Percentiles rank a stretch among this genome's conserved stretches.
Evolutionary conservation across 2,797 vertebrate species (phyloP).

Genomic region (Lemur catta): DNA sequence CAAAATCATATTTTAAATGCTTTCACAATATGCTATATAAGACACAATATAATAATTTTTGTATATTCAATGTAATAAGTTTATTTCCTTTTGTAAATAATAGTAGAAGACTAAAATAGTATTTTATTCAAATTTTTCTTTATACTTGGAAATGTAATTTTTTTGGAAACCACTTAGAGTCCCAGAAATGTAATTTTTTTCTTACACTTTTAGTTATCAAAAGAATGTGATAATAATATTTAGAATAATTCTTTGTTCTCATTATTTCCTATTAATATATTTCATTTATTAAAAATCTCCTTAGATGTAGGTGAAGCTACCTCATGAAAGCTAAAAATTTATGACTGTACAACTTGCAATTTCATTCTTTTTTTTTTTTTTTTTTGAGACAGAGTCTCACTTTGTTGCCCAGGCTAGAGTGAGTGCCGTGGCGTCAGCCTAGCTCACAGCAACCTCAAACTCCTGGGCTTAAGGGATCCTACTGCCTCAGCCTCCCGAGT

Average conservation of each 20-base stretch:
- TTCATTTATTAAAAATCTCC: background rate
- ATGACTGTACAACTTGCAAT: background rate
- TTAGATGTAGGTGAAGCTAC: background rate
- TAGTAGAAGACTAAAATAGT: background rate
- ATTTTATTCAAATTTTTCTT: background rate
- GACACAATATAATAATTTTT: background rate
- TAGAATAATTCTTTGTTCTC: background rate
- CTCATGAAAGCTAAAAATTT: background rate
- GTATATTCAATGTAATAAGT: background rate
- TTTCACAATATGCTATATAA: background rate
- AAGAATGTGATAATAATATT: background rate
- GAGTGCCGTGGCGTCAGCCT: too few species aligned
- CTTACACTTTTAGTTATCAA: background rate
- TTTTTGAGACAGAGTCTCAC: too few species aligned
- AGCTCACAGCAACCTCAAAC: too few species aligned
- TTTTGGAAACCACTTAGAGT: too few species aligned
- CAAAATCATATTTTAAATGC: background rate
- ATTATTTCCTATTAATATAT: background rate
- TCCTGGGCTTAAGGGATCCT: too few species aligned
- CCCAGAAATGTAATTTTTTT: background rate
- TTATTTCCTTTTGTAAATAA: background rate
- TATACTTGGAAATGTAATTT: background rate
- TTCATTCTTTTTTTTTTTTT: too few species aligned
- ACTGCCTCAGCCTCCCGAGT: too few species aligned
- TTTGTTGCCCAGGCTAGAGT: too few species aligned